Evolutionary conservation across 2,797 vertebrate species (phyloP), one percentile per base, ranked within the genome.

Genomic region (Myotis vivesi): DNA sequence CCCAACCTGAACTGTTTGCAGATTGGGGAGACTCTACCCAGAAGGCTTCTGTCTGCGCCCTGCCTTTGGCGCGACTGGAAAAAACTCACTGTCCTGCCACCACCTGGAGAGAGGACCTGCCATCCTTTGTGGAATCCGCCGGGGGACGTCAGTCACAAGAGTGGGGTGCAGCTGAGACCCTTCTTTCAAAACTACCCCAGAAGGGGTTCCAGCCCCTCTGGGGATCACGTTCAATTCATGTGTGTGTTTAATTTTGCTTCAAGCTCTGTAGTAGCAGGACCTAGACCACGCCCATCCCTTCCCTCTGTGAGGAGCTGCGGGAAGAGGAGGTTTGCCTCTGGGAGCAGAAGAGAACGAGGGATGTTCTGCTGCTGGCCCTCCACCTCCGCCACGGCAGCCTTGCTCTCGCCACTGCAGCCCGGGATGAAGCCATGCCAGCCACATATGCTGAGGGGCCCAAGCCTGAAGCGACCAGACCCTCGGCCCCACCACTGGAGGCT

Each of bases 221-320:
- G 23, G 73, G 49, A 44, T 62, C 46, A 75, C 13, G 0, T 36
- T 59, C 68, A 33, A 1, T 76, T 53, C n/a, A 1, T 12, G 8
- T 92, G 76, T 92, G 16, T 88, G 49, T 94, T 51, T 59, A 3
- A 12, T 23, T 91, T 82, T 86, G 95, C 88, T 92, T 94, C 46
- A 82, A 53, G 94, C 75, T 82, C 83, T 80, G 38, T 86, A n/a
- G 53, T 75, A 33, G 33, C 77, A 71, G 77, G 81, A 62, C 57
- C 38, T 81, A 89, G 33, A 72, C 33, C n/a, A 17, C 2, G 2
- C 23, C 62, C 73, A 41, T 11, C 38, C 59, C 15, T 33, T 9
- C 28, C 84, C 25, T 38, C 62, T 25, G 3, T 11, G 80, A 41
- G 59, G 92, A 81, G 38, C 85, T 71, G 36, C 1, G 2, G 49